A percentile compares a stretch with the other conserved stretches of the same genome.
These are phyloP conservation scores for Pogonocichla stellata DNA, from an alignment of 2,113 vertebrate genomes.

Conservation along the genomic window DNA sequence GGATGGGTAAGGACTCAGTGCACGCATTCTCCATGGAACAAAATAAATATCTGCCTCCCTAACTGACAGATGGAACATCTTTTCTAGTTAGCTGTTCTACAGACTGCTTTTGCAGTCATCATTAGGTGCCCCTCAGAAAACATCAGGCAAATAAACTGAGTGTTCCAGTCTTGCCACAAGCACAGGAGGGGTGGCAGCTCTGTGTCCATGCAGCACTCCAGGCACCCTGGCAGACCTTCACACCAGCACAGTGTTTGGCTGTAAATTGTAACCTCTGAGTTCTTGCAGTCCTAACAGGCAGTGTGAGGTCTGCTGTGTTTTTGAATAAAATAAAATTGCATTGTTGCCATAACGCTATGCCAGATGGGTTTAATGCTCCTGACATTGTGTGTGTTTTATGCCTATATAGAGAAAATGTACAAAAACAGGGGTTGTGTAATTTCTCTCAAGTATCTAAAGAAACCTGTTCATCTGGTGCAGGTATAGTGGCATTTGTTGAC, in stretches of 20 bases:
- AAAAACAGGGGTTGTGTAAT: background rate
- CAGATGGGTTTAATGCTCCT: background rate
- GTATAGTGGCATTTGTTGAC: background rate
- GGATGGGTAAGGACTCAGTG: background rate
- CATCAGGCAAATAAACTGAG: background rate
- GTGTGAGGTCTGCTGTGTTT: background rate
- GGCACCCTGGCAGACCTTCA: background rate
- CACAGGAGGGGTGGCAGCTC: background rate
- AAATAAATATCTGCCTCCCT: background rate
- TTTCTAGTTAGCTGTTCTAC: background rate
- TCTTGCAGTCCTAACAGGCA: background rate
- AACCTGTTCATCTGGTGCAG: background rate
- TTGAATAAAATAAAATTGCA: background rate
- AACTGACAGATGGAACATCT: background rate
- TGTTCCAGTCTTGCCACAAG: background rate
- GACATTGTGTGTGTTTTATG: background rate
- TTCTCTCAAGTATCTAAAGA: background rate
- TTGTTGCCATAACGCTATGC: background rate
- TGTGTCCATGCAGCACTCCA: rapidly evolving
- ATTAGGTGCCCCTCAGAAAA: background rate
- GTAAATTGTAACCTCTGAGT: background rate
- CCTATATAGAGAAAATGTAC: background rate
- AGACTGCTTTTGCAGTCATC: background rate
- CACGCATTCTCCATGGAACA: background rate
- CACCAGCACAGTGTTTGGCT: background rate